These are phyloP conservation scores for Morpho deidamia DNA, from an alignment of 2,888 invertebrate species.

Conservation along the genomic window DNA sequence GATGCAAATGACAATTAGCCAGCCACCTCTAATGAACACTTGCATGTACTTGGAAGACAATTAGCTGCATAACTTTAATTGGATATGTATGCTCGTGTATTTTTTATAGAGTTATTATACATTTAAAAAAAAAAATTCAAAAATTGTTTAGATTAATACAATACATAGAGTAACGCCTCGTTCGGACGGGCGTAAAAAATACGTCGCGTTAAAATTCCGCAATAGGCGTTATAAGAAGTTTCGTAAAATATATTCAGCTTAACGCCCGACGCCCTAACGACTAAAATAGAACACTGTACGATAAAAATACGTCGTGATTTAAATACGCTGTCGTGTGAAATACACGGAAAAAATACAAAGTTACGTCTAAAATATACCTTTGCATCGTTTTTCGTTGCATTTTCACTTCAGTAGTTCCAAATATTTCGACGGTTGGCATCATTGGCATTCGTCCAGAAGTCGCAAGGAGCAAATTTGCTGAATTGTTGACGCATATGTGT, in stretches of 20 bases:
- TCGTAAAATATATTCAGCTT: too few species aligned
- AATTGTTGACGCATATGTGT: neutral
- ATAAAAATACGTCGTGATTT: too few species aligned
- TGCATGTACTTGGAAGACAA: neutral
- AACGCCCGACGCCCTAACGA: too few species aligned
- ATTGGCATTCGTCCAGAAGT: slow-evolving; percentile 11
- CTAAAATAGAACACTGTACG: too few species aligned
- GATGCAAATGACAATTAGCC: slow-evolving; percentile 1
- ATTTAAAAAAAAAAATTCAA: too few species aligned
- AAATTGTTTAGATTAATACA: too few species aligned
- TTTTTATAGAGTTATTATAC: too few species aligned
- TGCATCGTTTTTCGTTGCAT: slow-evolving; percentile 4
- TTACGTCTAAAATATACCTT: slow-evolving; percentile 5
- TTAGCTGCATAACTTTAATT: neutral
- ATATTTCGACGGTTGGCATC: slow-evolving; percentile 12
- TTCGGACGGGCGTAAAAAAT: too few species aligned
- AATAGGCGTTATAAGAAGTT: too few species aligned
- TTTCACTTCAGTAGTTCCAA: slow-evolving; percentile 5
- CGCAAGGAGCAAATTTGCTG: slow-evolving; percentile 6
- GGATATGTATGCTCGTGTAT: neutral
- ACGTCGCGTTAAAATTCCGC: too few species aligned
- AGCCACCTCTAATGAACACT: neutral
- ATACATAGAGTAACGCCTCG: too few species aligned
- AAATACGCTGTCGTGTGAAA: too few species aligned
- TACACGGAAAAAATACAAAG: neutral